Evolutionary conservation across 1,140 invertebrate species (phyloP).

Genomic region (Ips typographus): DNA sequence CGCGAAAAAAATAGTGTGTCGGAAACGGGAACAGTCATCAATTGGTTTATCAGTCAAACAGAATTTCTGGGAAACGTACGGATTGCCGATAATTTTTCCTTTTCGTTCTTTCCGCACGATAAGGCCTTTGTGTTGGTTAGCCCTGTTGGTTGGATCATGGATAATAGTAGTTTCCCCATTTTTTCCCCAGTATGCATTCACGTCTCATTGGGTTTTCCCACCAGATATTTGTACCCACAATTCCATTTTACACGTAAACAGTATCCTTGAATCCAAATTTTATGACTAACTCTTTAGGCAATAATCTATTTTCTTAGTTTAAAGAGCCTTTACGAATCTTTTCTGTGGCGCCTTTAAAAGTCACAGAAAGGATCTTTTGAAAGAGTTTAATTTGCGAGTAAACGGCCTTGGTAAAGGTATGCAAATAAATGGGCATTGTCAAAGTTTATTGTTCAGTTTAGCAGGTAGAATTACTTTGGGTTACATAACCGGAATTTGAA

Average conservation of each 20-base stretch:
- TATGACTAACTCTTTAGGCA: too few species aligned
- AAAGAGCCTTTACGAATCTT: too few species aligned
- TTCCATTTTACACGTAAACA: too few species aligned
- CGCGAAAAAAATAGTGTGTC: constrained; percentile 46
- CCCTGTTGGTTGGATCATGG: constrained; percentile 46
- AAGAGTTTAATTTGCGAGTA: constrained; percentile 41
- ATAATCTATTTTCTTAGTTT: too few species aligned
- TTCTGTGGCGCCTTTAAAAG: too few species aligned
- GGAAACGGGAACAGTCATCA: constrained; percentile 48
- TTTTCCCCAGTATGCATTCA: not conserved
- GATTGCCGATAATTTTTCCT: constrained; percentile 50
- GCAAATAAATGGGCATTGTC: constrained; percentile 1
- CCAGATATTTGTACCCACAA: too few species aligned
- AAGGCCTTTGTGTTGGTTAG: constrained; percentile 51
- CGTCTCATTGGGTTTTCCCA: too few species aligned
- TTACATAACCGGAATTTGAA: too few species aligned
- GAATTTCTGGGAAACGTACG: constrained; percentile 47
- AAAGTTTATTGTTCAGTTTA: not conserved
- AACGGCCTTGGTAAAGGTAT: constrained; percentile 34
- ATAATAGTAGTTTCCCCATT: constrained; percentile 40
- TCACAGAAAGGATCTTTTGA: not conserved
- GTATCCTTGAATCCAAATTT: too few species aligned
- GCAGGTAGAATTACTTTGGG: too few species aligned
- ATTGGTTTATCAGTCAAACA: constrained; percentile 49
- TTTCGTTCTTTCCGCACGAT: constrained; percentile 47